A percentile compares a stretch with the other conserved stretches of the same genome.
These are phyloP conservation scores for Istiophorus platypterus DNA, from an alignment of 2,113 vertebrate species.

Conservation along the genomic window DNA sequence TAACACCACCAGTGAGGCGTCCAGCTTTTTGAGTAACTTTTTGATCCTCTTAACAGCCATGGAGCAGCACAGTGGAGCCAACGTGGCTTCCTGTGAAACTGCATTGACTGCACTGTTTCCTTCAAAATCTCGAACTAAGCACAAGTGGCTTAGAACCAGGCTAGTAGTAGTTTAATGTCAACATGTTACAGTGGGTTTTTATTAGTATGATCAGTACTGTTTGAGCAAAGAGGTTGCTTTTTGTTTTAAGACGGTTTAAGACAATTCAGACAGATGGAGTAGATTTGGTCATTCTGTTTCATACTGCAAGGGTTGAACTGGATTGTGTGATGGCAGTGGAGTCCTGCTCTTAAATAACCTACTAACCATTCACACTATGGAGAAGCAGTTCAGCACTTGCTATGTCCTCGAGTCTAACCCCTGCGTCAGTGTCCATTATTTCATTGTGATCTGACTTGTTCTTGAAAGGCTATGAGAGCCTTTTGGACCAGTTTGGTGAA, in stretches of 20 bases:
- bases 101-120: not conserved
- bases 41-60: not conserved
- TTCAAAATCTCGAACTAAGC: constrained; percentile 7
- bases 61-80: not conserved
- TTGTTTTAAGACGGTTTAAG: not conserved
- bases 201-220: not conserved
- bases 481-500: constrained; percentile 66
- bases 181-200: constrained; percentile 16
- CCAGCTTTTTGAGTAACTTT: not conserved
- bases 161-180: constrained; percentile 32
- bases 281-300: not conserved
- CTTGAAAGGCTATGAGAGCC: constrained; percentile 40
- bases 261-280: not conserved
- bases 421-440: constrained; percentile 35
- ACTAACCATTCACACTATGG: not conserved
- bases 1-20: not conserved
- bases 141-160: constrained; percentile 3
- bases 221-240: not conserved
- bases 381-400: not conserved
- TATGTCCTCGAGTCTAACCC: not conserved
- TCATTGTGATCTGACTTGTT: constrained; percentile 58
- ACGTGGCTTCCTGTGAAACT: constrained; percentile 7
- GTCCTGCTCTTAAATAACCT: not conserved
- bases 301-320: constrained; percentile 14
- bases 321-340: not conserved